Evolutionary conservation across 2,888 invertebrate genomes (phyloP).

Genomic region (Cheilosia pagana): DNA sequence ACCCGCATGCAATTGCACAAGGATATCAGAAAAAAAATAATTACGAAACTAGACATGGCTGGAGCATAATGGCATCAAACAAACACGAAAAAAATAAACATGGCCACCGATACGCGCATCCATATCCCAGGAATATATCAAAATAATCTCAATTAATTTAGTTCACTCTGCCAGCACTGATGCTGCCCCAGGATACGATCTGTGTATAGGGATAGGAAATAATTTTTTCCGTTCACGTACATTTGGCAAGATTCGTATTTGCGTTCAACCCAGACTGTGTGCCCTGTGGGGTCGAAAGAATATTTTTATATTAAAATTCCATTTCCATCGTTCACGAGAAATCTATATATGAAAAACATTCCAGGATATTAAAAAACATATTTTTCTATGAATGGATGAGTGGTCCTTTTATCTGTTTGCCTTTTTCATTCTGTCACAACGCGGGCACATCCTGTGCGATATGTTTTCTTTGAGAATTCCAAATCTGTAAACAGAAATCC

Average conservation of each 20-base stretch:
- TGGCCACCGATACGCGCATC: slow-evolving; percentile 4
- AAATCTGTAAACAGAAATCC: slow-evolving; percentile 2
- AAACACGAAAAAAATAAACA: not conserved
- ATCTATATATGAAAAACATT: slow-evolving; percentile 48
- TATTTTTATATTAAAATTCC: slow-evolving; percentile 57
- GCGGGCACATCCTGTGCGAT: slow-evolving; percentile 5
- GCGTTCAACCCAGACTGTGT: slow-evolving; percentile 37
- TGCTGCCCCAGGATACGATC: slow-evolving; percentile 57
- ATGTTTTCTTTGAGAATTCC: slow-evolving; percentile 41
- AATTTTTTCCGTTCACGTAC: not conserved
- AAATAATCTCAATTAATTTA: slow-evolving; percentile 71
- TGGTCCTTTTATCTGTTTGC: slow-evolving; percentile 49
- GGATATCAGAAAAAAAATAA: slow-evolving; percentile 55
- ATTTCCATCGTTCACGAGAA: slow-evolving; percentile 44
- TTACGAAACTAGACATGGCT: slow-evolving; percentile 23
- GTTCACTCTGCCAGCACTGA: slow-evolving; percentile 67
- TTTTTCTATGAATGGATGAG: slow-evolving; percentile 46
- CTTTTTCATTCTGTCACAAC: slow-evolving; percentile 2
- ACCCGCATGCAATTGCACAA: not conserved
- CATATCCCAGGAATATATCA: slow-evolving; percentile 13
- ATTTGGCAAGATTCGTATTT: slow-evolving; percentile 27
- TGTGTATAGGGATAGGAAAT: slow-evolving; percentile 38
- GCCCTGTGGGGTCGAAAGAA: slow-evolving; percentile 39
- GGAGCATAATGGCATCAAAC: not conserved
- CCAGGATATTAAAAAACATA: slow-evolving; percentile 63